Evolutionary conservation across 1,140 invertebrate species (phyloP).

Genomic region (Drosophila mauritiana): DNA sequence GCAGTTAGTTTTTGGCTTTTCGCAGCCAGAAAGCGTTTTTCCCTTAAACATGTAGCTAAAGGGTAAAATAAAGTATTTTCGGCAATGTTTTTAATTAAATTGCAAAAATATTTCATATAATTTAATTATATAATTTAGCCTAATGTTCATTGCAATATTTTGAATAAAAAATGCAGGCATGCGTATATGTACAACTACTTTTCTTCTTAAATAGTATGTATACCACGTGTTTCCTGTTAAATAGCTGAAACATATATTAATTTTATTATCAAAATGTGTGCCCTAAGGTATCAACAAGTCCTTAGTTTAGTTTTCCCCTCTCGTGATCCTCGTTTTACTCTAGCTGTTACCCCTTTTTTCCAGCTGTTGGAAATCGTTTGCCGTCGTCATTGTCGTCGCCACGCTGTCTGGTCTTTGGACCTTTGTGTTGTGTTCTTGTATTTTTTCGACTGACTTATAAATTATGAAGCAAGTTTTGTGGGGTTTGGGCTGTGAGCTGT

Average conservation of each 20-base stretch:
- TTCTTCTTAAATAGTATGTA: background rate
- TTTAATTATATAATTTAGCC: background rate
- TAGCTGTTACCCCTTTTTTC: constrained; percentile 63
- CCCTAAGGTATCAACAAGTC: constrained; percentile 17
- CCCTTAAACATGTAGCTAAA: background rate
- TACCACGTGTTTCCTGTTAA: background rate
- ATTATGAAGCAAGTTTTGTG: constrained; percentile 70
- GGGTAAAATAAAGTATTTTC: constrained; percentile 5
- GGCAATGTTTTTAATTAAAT: background rate
- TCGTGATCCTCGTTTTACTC: constrained; percentile 8
- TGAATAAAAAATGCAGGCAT: no score
- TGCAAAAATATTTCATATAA: background rate
- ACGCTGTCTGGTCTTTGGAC: constrained; percentile 67
- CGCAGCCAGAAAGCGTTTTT: constrained; percentile 41
- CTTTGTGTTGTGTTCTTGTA: constrained; percentile 44
- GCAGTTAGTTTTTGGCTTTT: constrained; percentile 76
- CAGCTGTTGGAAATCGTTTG: constrained; percentile 43
- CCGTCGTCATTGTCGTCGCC: constrained; percentile 65
- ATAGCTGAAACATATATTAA: no score
- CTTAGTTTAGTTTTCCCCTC: background rate
- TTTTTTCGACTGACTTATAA: constrained; percentile 64
- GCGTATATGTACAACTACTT: no score
- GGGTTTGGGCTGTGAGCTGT: constrained; percentile 18
- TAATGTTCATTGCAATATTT: no score
- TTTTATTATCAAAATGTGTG: no score